Conservation (phyloP, 2,888 invertebrate genomes). For the Melangyna quadrimaculata region DNA sequence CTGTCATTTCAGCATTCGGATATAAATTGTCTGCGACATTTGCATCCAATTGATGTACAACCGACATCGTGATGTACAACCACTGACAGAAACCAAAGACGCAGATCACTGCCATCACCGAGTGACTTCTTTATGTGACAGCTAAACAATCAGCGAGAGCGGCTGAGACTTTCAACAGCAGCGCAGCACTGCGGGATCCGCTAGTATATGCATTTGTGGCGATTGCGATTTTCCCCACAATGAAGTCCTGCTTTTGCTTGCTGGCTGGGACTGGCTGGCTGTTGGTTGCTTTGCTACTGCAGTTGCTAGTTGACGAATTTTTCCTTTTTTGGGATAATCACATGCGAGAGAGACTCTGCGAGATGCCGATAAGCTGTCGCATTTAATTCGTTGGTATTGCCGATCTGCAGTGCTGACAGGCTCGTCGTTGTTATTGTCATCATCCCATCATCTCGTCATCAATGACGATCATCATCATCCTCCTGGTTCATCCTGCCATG, state of each 20-base stretch:
- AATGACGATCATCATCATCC: conserved; percentile 57
- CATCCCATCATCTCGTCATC: conserved; percentile 62
- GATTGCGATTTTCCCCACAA: conserved; percentile 47
- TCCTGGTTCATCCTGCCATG: conserved; percentile 32
- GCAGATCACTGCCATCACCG: conserved; percentile 62
- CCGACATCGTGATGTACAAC: conserved; percentile 72
- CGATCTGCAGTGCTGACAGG: conserved; percentile 57
- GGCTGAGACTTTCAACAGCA: neutral
- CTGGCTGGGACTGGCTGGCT: no score
- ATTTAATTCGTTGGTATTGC: conserved; percentile 63
- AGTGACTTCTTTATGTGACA: conserved; percentile 71
- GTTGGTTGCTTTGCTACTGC: no score
- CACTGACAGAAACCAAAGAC: conserved; percentile 57
- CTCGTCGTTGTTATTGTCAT: conserved; percentile 61
- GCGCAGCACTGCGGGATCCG: conserved; percentile 23
- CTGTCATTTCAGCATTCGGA: conserved; percentile 70
- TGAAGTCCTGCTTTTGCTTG: conserved; percentile 51
- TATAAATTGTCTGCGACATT: conserved; percentile 73
- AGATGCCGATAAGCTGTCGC: conserved; percentile 69
- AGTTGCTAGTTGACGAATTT: conserved; percentile 71
- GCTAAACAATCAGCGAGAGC: conserved; percentile 55
- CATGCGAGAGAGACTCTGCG: conserved; percentile 62
- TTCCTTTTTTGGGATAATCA: conserved; percentile 72
- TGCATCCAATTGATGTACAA: conserved; percentile 74
- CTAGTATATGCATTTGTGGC: conserved; percentile 38